Percentiles rank a stretch among this genome's conserved stretches.
Conservation (phyloP, 2,888 invertebrate genomes). For the Drosophila neonasuta region DNA sequence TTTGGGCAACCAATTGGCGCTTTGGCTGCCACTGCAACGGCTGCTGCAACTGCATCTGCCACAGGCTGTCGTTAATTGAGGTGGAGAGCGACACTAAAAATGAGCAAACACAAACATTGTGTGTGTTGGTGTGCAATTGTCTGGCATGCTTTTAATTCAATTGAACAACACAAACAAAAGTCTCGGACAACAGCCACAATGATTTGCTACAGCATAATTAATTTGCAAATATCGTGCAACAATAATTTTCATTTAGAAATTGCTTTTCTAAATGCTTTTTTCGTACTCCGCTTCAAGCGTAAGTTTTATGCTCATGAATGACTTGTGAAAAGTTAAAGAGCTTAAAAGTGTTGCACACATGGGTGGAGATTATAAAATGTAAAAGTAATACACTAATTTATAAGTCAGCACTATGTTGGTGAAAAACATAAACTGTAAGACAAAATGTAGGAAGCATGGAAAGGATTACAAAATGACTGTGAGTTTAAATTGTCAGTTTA, state of each 20-base stretch:
- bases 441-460: too few relatives aligned
- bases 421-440: too few relatives aligned
- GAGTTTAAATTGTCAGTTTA: too few relatives aligned
- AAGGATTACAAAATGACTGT: too few relatives aligned
- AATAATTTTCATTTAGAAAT: slow-evolving; percentile 43
- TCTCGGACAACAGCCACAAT: slow-evolving; percentile 11
- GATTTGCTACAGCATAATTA: slow-evolving; percentile 46
- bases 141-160: slow-evolving; percentile 72
- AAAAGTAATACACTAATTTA: neutral
- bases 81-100: slow-evolving; percentile 54
- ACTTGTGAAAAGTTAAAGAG: neutral
- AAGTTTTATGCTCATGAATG: neutral
- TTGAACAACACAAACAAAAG: slow-evolving; percentile 46
- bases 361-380: neutral
- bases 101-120: slow-evolving; percentile 42
- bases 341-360: neutral
- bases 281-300: slow-evolving; percentile 2
- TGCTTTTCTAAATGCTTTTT: slow-evolving; percentile 16
- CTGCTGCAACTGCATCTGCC: slow-evolving; percentile 44
- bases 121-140: slow-evolving; percentile 41
- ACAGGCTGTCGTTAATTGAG: slow-evolving; percentile 69
- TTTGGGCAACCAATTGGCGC: slow-evolving; percentile 22
- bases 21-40: slow-evolving; percentile 35
- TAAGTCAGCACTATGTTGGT: too few relatives aligned
- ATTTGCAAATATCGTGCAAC: slow-evolving; percentile 53